These are phyloP conservation scores for Lepidocyrtoides sp. DNA, from an alignment of 2,888 invertebrate genomes.

Conservation along the genomic window DNA sequence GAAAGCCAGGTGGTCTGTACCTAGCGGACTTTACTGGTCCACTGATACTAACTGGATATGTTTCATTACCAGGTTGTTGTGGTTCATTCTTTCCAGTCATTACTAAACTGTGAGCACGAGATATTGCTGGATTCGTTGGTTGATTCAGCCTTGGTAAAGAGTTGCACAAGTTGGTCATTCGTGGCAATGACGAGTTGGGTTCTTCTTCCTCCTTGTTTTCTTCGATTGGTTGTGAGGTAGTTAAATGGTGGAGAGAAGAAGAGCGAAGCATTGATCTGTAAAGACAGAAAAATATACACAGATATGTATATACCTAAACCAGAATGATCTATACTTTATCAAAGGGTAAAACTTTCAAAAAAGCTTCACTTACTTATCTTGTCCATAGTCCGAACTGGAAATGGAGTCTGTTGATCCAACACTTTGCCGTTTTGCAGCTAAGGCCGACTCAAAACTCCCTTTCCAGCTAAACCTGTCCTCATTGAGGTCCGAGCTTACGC, in stretches of 20 bases:
- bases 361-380: constrained; percentile 81
- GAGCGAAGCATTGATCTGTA: constrained; percentile 84
- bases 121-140: constrained; percentile 82
- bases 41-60: constrained; percentile 86
- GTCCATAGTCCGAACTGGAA: constrained; percentile 84
- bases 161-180: constrained; percentile 84
- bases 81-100: constrained; percentile 80
- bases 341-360: neutral
- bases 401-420: constrained; percentile 85
- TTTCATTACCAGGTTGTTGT: constrained; percentile 65
- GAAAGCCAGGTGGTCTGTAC: constrained; percentile 94
- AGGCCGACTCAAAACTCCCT: constrained; percentile 96
- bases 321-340: neutral
- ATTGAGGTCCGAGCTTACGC: constrained; percentile 85
- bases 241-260: constrained; percentile 84
- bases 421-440: constrained; percentile 90
- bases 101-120: constrained; percentile 84
- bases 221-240: constrained; percentile 85
- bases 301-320: too few relatives aligned
- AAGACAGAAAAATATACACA: too few relatives aligned
- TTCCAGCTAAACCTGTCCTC: constrained; percentile 97
- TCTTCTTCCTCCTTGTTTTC: constrained; percentile 85
- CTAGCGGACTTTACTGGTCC: constrained; percentile 94
- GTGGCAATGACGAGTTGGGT: constrained; percentile 76
- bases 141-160: constrained; percentile 85